Percentiles rank a stretch among this genome's conserved stretches.
Conservation (phyloP, 2,113 vertebrate species). For the Prionailurus viverrinus region DNA sequence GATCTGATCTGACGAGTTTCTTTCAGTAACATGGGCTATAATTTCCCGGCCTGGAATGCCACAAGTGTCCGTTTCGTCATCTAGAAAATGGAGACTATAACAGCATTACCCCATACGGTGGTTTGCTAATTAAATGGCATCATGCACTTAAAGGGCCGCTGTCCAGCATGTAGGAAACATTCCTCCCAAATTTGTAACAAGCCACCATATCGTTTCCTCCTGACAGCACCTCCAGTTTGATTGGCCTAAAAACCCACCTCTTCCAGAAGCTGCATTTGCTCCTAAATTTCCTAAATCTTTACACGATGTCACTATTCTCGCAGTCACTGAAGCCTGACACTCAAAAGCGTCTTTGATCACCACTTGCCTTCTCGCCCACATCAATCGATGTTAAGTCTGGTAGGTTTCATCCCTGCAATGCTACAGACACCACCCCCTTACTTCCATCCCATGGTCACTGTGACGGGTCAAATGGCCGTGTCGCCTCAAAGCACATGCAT, state of each 20-base stretch:
- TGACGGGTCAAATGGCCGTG: not conserved
- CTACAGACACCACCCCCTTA: not conserved
- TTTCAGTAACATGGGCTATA: not conserved
- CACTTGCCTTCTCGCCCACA: not conserved
- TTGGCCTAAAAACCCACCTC: not conserved
- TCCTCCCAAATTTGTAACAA: not conserved
- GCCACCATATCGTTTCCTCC: not conserved
- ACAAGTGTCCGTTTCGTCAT: not conserved
- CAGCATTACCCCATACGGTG: not conserved
- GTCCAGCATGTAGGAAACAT: not conserved
- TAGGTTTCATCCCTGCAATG: not conserved
- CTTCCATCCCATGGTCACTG: not conserved
- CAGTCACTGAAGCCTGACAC: not conserved
- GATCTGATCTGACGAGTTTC: not conserved
- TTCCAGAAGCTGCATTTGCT: not conserved
- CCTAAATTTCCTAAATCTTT: not conserved
- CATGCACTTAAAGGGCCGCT: not conserved
- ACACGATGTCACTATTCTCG: not conserved
- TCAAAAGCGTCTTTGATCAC: not conserved
- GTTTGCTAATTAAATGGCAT: not conserved
- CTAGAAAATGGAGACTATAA: not conserved
- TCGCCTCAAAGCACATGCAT: not conserved
- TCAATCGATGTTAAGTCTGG: not conserved
- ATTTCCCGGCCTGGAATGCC: conserved; percentile 15
- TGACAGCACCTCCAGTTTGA: not conserved